A percentile compares a stretch with the other conserved stretches of the same genome.
phyloP scores from a whole-genome alignment of 2,113 vertebrate species.

The Neodon shergylaensis region DNA sequence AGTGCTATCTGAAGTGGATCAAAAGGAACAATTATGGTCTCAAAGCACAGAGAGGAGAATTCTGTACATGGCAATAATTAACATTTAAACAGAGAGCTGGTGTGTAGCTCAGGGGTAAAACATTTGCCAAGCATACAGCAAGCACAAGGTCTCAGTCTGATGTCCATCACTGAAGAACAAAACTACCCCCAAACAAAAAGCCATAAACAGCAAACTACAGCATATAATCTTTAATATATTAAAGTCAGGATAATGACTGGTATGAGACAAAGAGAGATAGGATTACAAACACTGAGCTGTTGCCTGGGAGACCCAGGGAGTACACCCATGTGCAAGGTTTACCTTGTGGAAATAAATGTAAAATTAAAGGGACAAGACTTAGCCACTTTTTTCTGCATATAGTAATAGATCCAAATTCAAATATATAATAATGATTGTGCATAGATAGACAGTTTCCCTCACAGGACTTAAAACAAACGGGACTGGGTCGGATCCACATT shows the following conservation, averaged over 20 bases:
- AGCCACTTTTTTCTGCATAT: conserved; percentile 15
- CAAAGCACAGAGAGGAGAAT: background rate
- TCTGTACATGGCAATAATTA: background rate
- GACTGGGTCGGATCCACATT: too few relatives aligned
- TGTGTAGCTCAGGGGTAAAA: background rate
- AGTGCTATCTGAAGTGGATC: background rate
- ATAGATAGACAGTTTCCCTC: background rate
- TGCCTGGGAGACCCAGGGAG: background rate
- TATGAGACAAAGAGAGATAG: background rate
- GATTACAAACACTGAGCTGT: background rate
- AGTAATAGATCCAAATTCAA: background rate
- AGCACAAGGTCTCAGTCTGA: background rate
- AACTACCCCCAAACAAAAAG: background rate
- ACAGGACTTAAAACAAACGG: background rate
- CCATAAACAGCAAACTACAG: background rate
- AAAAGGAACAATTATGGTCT: background rate
- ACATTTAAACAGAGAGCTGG: background rate
- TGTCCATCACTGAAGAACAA: background rate
- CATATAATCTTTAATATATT: background rate
- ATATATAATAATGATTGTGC: background rate
- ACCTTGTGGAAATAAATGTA: conserved; percentile 62
- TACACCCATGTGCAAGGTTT: background rate
- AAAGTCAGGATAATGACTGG: background rate
- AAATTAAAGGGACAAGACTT: background rate
- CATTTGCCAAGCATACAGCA: background rate